A percentile compares a stretch with the other conserved stretches of the same genome.
These are phyloP conservation scores for Lycodopsis pacificus DNA, from an alignment of 2,797 vertebrate species.

Conservation along the genomic window DNA sequence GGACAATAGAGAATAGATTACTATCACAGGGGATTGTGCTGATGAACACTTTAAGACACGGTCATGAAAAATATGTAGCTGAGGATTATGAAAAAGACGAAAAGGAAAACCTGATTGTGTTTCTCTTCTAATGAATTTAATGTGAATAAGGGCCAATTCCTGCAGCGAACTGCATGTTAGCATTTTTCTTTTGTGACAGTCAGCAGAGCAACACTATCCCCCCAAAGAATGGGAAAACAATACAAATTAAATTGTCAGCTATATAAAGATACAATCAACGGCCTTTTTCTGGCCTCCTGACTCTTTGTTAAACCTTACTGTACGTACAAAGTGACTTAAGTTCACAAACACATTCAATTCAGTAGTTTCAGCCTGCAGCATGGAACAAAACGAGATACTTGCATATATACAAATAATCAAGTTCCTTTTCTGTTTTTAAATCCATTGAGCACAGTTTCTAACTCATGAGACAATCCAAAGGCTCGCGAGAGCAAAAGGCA, in stretches of 20 bases:
- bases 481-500: slow-evolving; percentile 74
- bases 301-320: slow-evolving; percentile 1
- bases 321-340: slow-evolving; percentile 45
- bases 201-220: slow-evolving; percentile 33
- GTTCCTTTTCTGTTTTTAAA: slow-evolving; percentile 32
- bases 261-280: slow-evolving; percentile 70
- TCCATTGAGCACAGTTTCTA: slow-evolving; percentile 64
- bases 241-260: slow-evolving; percentile 49
- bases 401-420: slow-evolving; percentile 62
- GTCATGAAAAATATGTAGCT: slow-evolving; percentile 30
- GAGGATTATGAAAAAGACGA: slow-evolving; percentile 36
- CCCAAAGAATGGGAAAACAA: slow-evolving; percentile 37
- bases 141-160: slow-evolving; percentile 36
- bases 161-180: slow-evolving; percentile 40
- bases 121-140: slow-evolving; percentile 41
- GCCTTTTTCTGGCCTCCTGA: slow-evolving; percentile 28
- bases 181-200: slow-evolving; percentile 16
- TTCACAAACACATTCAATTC: slow-evolving; percentile 45
- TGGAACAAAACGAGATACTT: slow-evolving; percentile 42
- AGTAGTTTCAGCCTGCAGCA: slow-evolving; percentile 12
- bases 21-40: slow-evolving; percentile 78
- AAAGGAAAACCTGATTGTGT: slow-evolving; percentile 43
- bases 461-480: slow-evolving; percentile 53
- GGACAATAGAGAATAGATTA: slow-evolving; percentile 76
- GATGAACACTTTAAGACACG: slow-evolving; percentile 65